Evolutionary conservation across 2,113 vertebrate genomes (phyloP), one percentile per base, ranked within the genome.

Genomic region (Phylloscopus trochiloides): DNA sequence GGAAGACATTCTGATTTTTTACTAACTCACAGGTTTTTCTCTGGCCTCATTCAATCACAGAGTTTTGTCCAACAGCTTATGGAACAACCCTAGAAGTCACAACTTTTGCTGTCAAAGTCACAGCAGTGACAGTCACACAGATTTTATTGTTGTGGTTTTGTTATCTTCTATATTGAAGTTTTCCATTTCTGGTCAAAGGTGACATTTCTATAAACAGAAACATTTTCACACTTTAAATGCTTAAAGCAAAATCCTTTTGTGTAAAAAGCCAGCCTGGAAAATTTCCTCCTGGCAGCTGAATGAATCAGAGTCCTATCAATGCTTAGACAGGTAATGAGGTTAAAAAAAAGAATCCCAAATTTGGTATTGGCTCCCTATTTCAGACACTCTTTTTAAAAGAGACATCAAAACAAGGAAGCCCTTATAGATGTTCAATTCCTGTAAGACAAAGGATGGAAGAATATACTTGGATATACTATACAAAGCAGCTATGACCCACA

Each of bases 201-300:
- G 94, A 93, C 90, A 58, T 68, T 95, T 55, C 94, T 93, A 94
- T 84, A 96, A 95, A 94, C 1, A 4, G 96, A 93, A 97, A 90
- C 79, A 74, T 96, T 96, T 97, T 97, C 93, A 95, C 94, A 96
- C 96, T 80, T 96, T 11, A 92, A 83, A 63, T 38, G 55, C 48
- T 88, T 86, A 34, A 92, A 94, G 54, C 47, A 93, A 91, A 78
- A 87, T 50, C 77, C 47, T 55, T 93, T 83, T 81, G 75, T 4
- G 82, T 59, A 92, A 92, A 96, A 88, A 88, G 71, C 28, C 8
- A 17, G 50, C 77, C 67, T 78, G 21, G 78, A 96, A 90, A 88
- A 51, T 88, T 92, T 83, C 31, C 26, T 83, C 28, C 26, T 34
- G 31, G 43, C 62, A 92, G 28, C 32, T 32, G 55, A 95, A 86